These are phyloP conservation scores for Virgularia gustaviana DNA, from an alignment of 92 coral and sea anemone genomes.

Conservation along the genomic window DNA sequence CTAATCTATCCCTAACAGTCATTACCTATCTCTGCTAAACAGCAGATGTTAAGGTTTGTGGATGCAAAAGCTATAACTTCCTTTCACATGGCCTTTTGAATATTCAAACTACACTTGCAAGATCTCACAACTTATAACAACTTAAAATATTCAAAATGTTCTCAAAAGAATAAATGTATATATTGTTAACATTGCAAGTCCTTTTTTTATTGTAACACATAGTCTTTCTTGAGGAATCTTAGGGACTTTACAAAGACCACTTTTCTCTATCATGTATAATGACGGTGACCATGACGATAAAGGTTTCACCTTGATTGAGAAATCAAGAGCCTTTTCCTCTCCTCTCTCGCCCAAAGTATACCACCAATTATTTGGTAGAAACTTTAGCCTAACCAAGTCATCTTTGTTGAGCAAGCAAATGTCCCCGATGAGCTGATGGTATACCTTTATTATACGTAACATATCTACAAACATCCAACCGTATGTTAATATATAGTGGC, in stretches of 20 bases:
- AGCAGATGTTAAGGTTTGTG: too few species aligned
- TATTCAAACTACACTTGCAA: too few species aligned
- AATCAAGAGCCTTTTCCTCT: not conserved
- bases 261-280: not conserved
- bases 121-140: too few species aligned
- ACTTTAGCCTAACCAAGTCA: not conserved
- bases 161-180: not conserved
- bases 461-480: too few species aligned
- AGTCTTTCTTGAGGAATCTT: not conserved
- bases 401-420: not conserved
- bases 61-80: too few species aligned
- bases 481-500: not conserved
- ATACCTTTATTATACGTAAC: not conserved
- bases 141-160: too few species aligned
- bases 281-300: not conserved
- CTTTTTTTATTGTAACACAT: not conserved
- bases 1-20: too few species aligned
- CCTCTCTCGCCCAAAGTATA: not conserved
- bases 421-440: not conserved
- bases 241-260: not conserved
- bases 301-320: not conserved
- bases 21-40: too few species aligned
- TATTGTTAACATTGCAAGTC: not conserved
- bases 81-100: too few species aligned
- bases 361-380: not conserved